A percentile compares a stretch with the other conserved stretches of the same genome.
Evolutionary conservation across 2,113 vertebrate species (phyloP).

Genomic region (Sitta europaea): DNA sequence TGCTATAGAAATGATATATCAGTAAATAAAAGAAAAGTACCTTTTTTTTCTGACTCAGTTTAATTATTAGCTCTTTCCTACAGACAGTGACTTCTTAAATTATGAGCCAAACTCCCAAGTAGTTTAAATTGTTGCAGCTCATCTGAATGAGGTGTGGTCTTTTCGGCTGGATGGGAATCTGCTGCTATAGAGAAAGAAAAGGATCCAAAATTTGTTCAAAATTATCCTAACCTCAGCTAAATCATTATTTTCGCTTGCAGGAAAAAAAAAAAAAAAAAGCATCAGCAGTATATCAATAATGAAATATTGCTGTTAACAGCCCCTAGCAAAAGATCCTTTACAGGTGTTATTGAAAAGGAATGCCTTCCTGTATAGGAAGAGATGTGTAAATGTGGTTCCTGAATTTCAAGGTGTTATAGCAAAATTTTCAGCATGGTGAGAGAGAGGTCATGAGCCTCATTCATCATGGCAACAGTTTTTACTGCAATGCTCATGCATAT

Average conservation of each 20-base stretch:
- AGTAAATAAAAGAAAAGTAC: not conserved
- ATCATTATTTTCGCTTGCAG: not conserved
- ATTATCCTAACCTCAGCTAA: not conserved
- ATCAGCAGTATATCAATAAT: not conserved
- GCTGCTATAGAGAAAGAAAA: not conserved
- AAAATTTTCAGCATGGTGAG: not conserved
- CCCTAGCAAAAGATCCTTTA: not conserved
- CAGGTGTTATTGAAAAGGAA: not conserved
- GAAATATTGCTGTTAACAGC: not conserved
- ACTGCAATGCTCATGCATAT: not conserved
- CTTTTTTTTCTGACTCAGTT: not conserved
- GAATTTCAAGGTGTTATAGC: not conserved
- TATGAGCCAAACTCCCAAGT: rapidly evolving
- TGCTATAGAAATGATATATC: not conserved
- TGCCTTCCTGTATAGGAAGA: not conserved
- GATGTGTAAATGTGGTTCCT: not conserved
- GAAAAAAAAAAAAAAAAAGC: not conserved
- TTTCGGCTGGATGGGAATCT: not conserved
- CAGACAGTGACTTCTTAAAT: not conserved
- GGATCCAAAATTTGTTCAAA: not conserved
- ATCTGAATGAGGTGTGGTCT: not conserved
- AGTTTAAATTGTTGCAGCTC: not conserved
- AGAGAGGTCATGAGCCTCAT: not conserved
- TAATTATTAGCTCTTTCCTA: not conserved
- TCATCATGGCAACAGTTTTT: not conserved